Evolutionary conservation across 2,113 vertebrate species (phyloP).

Genomic region (Macquaria ambigua): DNA sequence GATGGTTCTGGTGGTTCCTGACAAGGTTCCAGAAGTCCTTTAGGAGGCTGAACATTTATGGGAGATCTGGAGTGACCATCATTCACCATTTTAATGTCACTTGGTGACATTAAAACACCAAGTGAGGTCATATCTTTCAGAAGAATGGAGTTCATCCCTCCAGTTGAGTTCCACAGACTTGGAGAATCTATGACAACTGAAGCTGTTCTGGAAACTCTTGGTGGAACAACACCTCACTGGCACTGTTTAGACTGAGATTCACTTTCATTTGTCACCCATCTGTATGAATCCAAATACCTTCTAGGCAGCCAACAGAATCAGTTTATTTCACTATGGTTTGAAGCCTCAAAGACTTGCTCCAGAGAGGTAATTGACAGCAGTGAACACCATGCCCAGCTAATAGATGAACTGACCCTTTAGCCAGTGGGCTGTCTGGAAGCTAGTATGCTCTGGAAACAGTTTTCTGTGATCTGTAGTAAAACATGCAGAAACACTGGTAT

Average conservation of each 20-base stretch:
- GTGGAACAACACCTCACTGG: neutral
- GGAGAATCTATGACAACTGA: too few relatives aligned
- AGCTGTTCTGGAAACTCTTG: too few relatives aligned
- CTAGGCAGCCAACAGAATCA: neutral
- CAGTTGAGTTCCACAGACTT: neutral
- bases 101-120: too few relatives aligned
- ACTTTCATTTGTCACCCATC: neutral
- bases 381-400: neutral
- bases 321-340: too few relatives aligned
- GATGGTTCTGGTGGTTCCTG: neutral
- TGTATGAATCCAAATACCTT: neutral
- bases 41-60: too few relatives aligned
- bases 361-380: neutral
- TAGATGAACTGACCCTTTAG: neutral
- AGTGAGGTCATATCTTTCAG: too few relatives aligned
- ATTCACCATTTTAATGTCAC: too few relatives aligned
- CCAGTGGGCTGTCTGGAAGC: neutral
- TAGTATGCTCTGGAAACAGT: neutral
- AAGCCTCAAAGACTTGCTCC: neutral
- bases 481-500: neutral
- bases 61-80: too few relatives aligned
- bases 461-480: conserved; percentile 8
- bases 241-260: neutral
- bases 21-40: neutral
- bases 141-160: neutral